These are phyloP conservation scores for Iselma pallidipennis DNA, from an alignment of 2,888 invertebrate genomes.

Conservation along the genomic window DNA sequence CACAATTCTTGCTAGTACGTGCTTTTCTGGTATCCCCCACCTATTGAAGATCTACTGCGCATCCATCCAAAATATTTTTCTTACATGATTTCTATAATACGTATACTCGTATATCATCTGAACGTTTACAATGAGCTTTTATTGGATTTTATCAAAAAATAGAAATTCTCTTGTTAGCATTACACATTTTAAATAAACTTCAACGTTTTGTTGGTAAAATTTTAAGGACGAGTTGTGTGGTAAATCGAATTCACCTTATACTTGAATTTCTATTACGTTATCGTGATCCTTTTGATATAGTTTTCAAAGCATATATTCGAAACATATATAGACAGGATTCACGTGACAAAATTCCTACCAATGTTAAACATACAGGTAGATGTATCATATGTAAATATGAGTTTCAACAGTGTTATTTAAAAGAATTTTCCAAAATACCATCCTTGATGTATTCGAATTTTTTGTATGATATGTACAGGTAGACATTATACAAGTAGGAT, in stretches of 20 bases:
- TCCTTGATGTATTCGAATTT: background rate
- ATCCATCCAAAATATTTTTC: no score
- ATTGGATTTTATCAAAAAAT: no score
- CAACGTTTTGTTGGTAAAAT: slow-evolving; percentile 15
- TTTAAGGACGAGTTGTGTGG: background rate
- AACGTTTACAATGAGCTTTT: no score
- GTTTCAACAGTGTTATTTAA: background rate
- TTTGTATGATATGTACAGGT: no score
- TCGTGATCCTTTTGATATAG: slow-evolving; percentile 8
- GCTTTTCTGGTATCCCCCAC: no score
- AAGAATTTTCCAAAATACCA: slow-evolving; percentile 3
- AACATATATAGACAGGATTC: background rate
- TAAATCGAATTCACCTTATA: background rate
- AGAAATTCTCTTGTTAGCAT: no score
- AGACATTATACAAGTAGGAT: no score
- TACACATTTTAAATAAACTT: slow-evolving; percentile 12
- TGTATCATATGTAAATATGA: background rate
- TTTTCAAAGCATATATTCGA: slow-evolving; percentile 4
- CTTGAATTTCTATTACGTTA: slow-evolving; percentile 17
- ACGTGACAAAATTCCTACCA: slow-evolving; percentile 9
- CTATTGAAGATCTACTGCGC: no score
- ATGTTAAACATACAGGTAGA: slow-evolving; percentile 5
- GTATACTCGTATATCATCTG: no score
- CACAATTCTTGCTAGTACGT: no score
- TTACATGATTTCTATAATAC: no score